A percentile compares a stretch with the other conserved stretches of the same genome.
phyloP scores from a whole-genome alignment of 2,113 vertebrate genomes.

The Prunella himalayana region DNA sequence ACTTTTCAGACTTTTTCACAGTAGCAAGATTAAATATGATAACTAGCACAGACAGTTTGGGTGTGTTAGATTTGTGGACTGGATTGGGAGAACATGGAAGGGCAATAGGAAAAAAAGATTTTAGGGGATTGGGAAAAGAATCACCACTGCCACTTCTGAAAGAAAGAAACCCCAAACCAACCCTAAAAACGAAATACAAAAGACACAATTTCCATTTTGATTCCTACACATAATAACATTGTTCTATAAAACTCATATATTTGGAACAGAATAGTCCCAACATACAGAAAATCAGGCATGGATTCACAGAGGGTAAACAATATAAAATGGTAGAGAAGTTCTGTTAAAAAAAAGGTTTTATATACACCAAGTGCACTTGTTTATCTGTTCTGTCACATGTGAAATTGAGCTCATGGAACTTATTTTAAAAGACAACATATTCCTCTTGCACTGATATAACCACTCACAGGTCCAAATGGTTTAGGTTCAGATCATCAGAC shows the following conservation, averaged over 20 bases:
- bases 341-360: background rate
- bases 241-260: background rate
- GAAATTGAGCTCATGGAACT: background rate
- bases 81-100: background rate
- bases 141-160: background rate
- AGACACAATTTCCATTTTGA: background rate
- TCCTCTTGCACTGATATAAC: background rate
- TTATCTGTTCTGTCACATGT: background rate
- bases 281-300: background rate
- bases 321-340: background rate
- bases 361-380: background rate
- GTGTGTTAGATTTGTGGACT: background rate
- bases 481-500: background rate
- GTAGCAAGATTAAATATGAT: background rate
- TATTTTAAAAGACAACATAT: background rate
- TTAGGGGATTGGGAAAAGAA: background rate
- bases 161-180: background rate
- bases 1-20: background rate
- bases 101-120: background rate
- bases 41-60: background rate
- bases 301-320: background rate
- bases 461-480: background rate
- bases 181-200: background rate
- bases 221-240: background rate
- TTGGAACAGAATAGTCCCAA: background rate